Evolutionary conservation across 2,113 vertebrate genomes (phyloP), one percentile per base, ranked within the genome.

Genomic region (Sciurus niger): DNA sequence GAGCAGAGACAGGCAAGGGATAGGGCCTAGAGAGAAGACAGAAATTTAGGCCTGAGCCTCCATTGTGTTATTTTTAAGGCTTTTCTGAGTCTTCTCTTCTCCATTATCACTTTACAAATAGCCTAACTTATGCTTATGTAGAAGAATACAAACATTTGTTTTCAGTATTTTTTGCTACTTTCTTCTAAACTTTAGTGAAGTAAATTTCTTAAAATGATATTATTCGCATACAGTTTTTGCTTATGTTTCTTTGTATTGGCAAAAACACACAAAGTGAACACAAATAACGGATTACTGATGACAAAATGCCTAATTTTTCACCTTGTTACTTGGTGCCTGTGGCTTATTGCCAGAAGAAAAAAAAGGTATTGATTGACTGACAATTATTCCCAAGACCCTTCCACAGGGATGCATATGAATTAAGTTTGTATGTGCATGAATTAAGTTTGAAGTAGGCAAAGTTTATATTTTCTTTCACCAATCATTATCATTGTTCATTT

Each of bases 391-490:
- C 46, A 86, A 79, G 60, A 80, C 30, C 5, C 5, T 51, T 92
- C 60, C 48, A 37, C 13, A 82, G n/a, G 8, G 24, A 87, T 74
- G 4, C 22, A 14, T 76, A 37, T 70, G 48, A 92, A 93, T 89
- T 87, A 67, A 70, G 30, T 89, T 51, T 95, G 24, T 53, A 46
- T 43, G 30, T 67, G 12, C 80, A 40, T 14, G 55, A 79, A 63
- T 84, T 84, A 90, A 95, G 40, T 90, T 68, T 80, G 65, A 93
- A 89, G 76, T 48, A 85, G 77, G 51, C 48, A 65, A 84, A 85
- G 34, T 90, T 92, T 89, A 72, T 34, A 70, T 78, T 86, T 43
- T 85, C 58, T 87, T 89, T 72, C 30, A 53, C 12, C 53, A n/a
- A 32, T 60, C 51, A 43, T 84, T 90, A 93, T 86, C 86, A 78